Evolutionary conservation across 2,888 invertebrate species (phyloP).

Genomic region (Himalopsyche anomala): DNA sequence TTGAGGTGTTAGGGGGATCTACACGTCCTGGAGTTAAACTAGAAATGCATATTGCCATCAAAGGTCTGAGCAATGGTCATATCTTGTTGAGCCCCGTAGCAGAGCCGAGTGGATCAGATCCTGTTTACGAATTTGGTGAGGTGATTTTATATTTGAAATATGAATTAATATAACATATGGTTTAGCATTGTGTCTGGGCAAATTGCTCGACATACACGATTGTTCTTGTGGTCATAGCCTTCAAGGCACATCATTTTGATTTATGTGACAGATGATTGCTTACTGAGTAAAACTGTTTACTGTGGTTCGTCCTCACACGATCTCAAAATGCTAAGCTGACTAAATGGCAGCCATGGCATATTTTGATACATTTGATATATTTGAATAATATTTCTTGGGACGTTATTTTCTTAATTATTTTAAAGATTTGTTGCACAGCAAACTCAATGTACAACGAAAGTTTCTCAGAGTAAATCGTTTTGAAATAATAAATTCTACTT

Average conservation of each 20-base stretch:
- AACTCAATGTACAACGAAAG: no score
- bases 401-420: no score
- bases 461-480: no score
- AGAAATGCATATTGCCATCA: slow-evolving; percentile 82
- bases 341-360: not conserved
- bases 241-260: not conserved
- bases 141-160: not conserved
- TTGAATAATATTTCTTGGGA: no score
- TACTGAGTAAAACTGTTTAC: not conserved
- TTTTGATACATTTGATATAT: not conserved
- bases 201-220: no score
- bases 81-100: slow-evolving; percentile 79
- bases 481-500: no score
- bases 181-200: no score
- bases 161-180: no score
- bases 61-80: slow-evolving; percentile 83
- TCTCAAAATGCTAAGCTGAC: not conserved
- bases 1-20: slow-evolving; percentile 70
- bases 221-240: not conserved
- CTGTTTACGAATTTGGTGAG: slow-evolving; percentile 83
- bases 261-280: not conserved
- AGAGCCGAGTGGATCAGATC: slow-evolving; percentile 72
- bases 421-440: no score
- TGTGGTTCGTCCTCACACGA: not conserved
- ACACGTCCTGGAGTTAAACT: slow-evolving; percentile 68